These are phyloP conservation scores for Andricus curvator DNA, from an alignment of 2,888 invertebrate species.

Conservation along the genomic window DNA sequence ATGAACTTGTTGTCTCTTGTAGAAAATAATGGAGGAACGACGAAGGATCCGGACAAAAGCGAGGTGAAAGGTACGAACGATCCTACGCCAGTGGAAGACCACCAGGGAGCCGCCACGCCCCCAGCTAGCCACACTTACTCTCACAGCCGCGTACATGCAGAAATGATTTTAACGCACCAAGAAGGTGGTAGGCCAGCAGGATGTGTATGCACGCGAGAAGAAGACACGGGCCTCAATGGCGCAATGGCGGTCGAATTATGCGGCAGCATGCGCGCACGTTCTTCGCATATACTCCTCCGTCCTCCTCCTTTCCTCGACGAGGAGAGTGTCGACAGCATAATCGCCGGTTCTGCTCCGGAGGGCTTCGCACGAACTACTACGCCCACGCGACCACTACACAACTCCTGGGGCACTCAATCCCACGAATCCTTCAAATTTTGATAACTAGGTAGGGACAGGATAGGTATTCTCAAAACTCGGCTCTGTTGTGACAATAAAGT, in stretches of 20 bases:
- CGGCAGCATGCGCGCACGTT: constrained; percentile 59
- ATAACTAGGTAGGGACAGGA: constrained; percentile 11
- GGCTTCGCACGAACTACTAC: constrained; percentile 56
- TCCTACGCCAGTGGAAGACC: constrained; percentile 71
- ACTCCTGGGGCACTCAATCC: constrained; percentile 39
- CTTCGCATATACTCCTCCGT: constrained; percentile 38
- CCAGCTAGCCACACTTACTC: constrained; percentile 66
- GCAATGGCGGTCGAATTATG: constrained; percentile 65
- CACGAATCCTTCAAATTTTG: constrained; percentile 32
- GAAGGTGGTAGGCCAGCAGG: constrained; percentile 56
- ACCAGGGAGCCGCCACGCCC: constrained; percentile 75
- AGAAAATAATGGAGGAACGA: background rate
- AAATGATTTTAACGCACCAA: constrained; percentile 58
- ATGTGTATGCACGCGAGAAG: constrained; percentile 51
- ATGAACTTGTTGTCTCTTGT: background rate
- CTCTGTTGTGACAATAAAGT: background rate
- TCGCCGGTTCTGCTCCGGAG: constrained; percentile 65
- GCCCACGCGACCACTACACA: constrained; percentile 55
- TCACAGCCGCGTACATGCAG: constrained; percentile 57
- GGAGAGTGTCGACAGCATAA: constrained; percentile 74
- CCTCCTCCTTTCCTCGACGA: constrained; percentile 48
- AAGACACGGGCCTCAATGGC: constrained; percentile 60
- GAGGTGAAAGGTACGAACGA: constrained; percentile 45
- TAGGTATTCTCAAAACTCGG: constrained; percentile 3
- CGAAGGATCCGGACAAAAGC: background rate